Percentiles rank a stretch among this genome's conserved stretches.
These are phyloP conservation scores for Mus musculus DNA, from an alignment of 2,113 vertebrate genomes.

Conservation along the genomic window DNA sequence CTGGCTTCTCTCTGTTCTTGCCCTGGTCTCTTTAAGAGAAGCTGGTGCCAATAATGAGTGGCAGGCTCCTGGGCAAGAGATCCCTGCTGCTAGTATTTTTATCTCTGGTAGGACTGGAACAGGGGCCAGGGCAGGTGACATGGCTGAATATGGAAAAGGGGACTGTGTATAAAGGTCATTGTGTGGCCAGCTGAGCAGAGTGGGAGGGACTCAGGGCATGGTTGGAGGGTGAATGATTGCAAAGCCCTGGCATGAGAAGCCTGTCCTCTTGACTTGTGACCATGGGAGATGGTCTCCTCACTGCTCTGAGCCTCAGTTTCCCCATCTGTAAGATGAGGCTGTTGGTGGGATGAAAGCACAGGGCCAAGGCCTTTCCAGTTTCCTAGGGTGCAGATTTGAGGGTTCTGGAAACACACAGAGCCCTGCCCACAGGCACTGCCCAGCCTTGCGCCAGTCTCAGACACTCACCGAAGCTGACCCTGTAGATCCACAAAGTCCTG, in stretches of 20 bases:
- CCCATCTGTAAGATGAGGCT: constrained; percentile 1
- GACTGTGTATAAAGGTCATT: constrained; percentile 87
- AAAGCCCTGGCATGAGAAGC: neutral
- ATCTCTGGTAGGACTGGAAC: constrained; percentile 27
- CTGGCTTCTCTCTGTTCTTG: neutral
- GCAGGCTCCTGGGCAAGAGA: constrained; percentile 41
- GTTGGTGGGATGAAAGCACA: neutral
- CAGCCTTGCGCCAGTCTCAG: neutral
- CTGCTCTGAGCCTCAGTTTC: constrained; percentile 40
- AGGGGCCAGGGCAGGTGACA: constrained; percentile 43
- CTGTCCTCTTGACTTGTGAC: neutral
- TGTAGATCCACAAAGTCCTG: constrained; percentile 96
- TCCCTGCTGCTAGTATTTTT: constrained; percentile 71
- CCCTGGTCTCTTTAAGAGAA: constrained; percentile 73
- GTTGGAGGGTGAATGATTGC: neutral
- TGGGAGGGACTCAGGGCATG: no score
- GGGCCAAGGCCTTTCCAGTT: neutral
- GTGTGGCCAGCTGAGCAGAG: neutral
- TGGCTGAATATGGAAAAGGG: constrained; percentile 80
- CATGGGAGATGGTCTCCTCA: neutral
- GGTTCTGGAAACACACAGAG: neutral
- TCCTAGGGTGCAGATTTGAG: neutral
- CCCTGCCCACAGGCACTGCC: neutral
- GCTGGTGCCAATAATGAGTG: neutral
- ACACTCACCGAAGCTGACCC: constrained; percentile 96